A percentile compares a stretch with the other conserved stretches of the same genome.
phyloP scores from a whole-genome alignment of 2,113 vertebrate species.

The Odontophorus gujanensis region DNA sequence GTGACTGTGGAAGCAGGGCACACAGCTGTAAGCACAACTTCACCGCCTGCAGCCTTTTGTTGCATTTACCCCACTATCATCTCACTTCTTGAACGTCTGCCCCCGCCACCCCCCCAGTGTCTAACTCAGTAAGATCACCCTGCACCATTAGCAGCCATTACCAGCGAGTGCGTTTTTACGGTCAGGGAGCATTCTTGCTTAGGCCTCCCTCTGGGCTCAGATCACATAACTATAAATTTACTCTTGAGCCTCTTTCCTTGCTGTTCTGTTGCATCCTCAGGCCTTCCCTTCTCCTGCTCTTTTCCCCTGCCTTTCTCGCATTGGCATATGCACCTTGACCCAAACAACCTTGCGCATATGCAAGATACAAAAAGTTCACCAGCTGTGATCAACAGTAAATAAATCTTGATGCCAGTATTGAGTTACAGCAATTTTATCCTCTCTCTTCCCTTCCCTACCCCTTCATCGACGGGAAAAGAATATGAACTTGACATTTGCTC shows the following conservation, averaged over 20 bases:
- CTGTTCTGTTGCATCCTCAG: conserved; percentile 67
- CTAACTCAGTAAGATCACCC: conserved; percentile 44
- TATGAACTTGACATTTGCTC: conserved; percentile 72
- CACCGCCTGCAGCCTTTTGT: neutral
- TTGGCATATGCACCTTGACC: conserved; percentile 76
- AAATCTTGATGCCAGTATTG: conserved; percentile 71
- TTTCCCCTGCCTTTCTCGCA: conserved; percentile 32
- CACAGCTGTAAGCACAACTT: accelerated
- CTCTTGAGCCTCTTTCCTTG: conserved; percentile 37
- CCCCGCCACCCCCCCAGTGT: neutral
- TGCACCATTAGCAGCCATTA: conserved; percentile 81
- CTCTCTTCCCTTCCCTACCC: conserved; percentile 37
- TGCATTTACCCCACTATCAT: conserved; percentile 28
- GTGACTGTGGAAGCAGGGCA: neutral
- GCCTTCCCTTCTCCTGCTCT: conserved; percentile 36
- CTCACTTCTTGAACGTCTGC: conserved; percentile 36
- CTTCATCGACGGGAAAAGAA: conserved; percentile 64
- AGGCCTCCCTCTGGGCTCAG: conserved; percentile 33
- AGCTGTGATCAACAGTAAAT: conserved; percentile 72
- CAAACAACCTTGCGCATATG: conserved; percentile 64
- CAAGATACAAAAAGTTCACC: conserved; percentile 67
- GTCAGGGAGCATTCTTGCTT: conserved; percentile 81
- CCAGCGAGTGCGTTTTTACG: conserved; percentile 78
- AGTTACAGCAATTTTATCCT: conserved; percentile 66
- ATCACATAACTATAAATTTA: conserved; percentile 70